Evolutionary conservation across 2,113 vertebrate genomes (phyloP), one percentile per base, ranked within the genome.

Genomic region (Chamaea fasciata): DNA sequence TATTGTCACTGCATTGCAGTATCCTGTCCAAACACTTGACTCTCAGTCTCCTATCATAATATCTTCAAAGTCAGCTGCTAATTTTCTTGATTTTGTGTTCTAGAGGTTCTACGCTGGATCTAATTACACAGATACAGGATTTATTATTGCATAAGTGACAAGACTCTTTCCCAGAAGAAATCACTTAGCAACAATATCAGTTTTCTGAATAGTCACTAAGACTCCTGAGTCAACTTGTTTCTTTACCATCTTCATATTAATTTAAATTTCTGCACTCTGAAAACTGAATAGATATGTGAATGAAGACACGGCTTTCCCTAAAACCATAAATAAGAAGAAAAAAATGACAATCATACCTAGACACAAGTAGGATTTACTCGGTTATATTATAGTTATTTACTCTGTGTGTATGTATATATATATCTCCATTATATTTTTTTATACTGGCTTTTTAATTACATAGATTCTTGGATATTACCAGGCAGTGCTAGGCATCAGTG

Each of bases 1-100:
- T 79, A 77, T 47, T 60, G 56, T 47, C 73, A 81, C 76, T 95
- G 83, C 90, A 93, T 37, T 95, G 69, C 91, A 84, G 74, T 35
- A 90, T 33, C 49, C 60, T 37, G 92, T 90, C 42, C 67, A 50
- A 78, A 81, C n/a, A 78, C 17, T 52, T 55, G 44, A 92, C 39
- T 44, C 75, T 74, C n/a, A 41, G 13, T 10, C 27, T 86, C 35
- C 47, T 75, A 59, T 22, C 11, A 23, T 14, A 80, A 16, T 53
- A 78, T 59, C 35, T 53, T 87, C n/a, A 68, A 87, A 91, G 23
- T 3, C 31, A 37, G 33, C 42, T 76, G 41, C 42, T 80, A 75
- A 76, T 87, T 87, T 89, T 91, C 65, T 50, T 82, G 39, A 87
- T 70, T 87, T 82, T 84, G 24, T 44, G 7, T 88, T 52, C 62